Evolutionary conservation across 2,113 vertebrate genomes (phyloP).

Genomic region (Sinocyclocheilus maitianheensis): DNA sequence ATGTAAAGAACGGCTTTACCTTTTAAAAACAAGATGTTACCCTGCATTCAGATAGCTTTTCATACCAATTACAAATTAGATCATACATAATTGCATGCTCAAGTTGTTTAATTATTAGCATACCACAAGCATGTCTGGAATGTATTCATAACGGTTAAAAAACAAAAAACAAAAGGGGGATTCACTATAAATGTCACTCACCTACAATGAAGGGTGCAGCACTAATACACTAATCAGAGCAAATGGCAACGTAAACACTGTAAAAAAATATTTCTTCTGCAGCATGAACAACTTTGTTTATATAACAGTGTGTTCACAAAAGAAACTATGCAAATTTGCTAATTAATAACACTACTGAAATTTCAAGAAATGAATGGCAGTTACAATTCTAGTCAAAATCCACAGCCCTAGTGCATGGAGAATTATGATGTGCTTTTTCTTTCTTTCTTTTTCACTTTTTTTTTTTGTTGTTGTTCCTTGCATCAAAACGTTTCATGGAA

Average conservation of each 20-base stretch:
- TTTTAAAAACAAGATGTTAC: neutral
- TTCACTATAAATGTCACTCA: neutral
- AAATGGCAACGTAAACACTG: neutral
- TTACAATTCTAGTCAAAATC: neutral
- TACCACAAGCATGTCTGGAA: neutral
- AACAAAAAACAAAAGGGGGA: no score
- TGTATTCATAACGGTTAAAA: neutral
- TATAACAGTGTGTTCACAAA: neutral
- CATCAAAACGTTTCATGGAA: slow-evolving; percentile 31
- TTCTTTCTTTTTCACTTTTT: neutral
- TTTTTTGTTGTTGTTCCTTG: slow-evolving; percentile 1
- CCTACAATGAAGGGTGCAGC: neutral
- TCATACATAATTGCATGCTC: neutral
- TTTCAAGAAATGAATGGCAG: neutral
- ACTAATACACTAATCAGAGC: neutral
- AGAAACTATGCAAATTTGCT: neutral
- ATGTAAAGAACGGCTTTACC: neutral
- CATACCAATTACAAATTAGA: neutral
- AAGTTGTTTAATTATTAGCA: neutral
- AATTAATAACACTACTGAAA: neutral
- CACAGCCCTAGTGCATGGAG: neutral
- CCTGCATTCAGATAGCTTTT: neutral
- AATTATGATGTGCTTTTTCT: neutral
- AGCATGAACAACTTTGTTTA: neutral
- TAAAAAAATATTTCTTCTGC: neutral